Evolutionary conservation across 2,797 vertebrate species (phyloP).

Genomic region (Onychomys arenicola): DNA sequence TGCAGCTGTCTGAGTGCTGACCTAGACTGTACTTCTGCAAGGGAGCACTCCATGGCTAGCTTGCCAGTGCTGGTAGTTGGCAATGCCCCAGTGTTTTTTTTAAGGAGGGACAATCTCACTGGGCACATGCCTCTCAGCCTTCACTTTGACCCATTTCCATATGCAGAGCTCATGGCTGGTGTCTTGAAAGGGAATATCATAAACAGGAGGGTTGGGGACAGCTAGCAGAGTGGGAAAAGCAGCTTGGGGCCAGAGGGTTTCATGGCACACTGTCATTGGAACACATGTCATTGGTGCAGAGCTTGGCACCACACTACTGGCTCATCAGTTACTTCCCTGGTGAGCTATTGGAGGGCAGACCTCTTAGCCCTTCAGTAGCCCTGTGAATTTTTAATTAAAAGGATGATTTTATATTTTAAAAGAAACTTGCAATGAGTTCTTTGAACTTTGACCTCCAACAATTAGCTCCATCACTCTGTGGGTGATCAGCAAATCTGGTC

Average conservation of each 20-base stretch:
- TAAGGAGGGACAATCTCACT: neutral
- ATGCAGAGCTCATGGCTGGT: neutral
- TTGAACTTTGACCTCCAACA: constrained; percentile 51
- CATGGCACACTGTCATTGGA: neutral
- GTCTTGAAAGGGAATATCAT: neutral
- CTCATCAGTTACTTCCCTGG: neutral
- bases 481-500: constrained; percentile 28
- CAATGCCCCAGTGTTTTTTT: neutral
- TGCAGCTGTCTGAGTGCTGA: neutral
- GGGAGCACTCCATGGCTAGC: rapidly evolving
- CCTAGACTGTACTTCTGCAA: neutral
- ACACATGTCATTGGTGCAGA: too few species aligned
- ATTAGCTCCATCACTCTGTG: constrained; percentile 6
- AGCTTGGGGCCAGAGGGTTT: neutral
- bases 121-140: neutral
- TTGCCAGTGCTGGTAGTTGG: neutral
- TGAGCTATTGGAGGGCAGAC: neutral
- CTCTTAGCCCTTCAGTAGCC: neutral
- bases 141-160: neutral
- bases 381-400: constrained; percentile 11
- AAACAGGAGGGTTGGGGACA: neutral
- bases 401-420: constrained; percentile 5
- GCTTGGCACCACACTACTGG: neutral
- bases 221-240: neutral
- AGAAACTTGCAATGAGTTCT: constrained; percentile 38